A percentile compares a stretch with the other conserved stretches of the same genome.
These are phyloP conservation scores for Frieseomelitta varia DNA, from an alignment of 1,140 invertebrate genomes.

Conservation along the genomic window DNA sequence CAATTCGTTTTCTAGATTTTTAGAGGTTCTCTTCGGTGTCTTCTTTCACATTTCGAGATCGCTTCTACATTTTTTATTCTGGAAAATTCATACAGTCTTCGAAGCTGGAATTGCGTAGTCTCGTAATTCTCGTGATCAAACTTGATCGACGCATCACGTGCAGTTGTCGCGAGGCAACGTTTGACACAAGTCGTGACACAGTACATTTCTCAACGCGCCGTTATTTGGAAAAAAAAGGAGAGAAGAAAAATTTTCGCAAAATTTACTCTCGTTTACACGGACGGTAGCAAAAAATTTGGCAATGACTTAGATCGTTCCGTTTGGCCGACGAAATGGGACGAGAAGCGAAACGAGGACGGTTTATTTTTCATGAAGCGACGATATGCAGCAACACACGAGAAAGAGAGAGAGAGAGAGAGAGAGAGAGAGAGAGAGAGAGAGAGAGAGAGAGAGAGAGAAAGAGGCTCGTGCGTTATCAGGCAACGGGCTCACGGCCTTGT, in stretches of 20 bases:
- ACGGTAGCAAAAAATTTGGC: background rate
- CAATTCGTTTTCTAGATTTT: too few relatives aligned
- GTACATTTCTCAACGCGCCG: too few relatives aligned
- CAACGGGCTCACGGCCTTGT: slow-evolving; percentile 53
- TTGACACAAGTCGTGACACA: too few relatives aligned
- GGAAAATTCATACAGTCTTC: too few relatives aligned
- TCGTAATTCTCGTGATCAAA: too few relatives aligned
- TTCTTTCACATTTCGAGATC: too few relatives aligned
- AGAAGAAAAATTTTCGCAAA: background rate
- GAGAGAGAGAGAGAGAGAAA: background rate
- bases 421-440: background rate
- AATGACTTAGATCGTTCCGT: background rate
- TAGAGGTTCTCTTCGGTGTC: too few relatives aligned
- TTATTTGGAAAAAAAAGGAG: too few relatives aligned
- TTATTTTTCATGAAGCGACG: background rate
- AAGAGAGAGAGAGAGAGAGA: background rate
- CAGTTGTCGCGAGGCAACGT: too few relatives aligned
- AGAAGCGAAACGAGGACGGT: background rate
- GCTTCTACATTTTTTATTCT: too few relatives aligned
- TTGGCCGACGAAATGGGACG: background rate
- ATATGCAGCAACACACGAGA: slow-evolving; percentile 11
- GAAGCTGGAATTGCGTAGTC: too few relatives aligned
- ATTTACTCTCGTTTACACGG: background rate
- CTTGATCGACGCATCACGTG: too few relatives aligned
- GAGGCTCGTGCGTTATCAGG: slow-evolving; percentile 46